Conservation (phyloP, 2,113 vertebrate genomes). For the Ceratotherium simum region DNA sequence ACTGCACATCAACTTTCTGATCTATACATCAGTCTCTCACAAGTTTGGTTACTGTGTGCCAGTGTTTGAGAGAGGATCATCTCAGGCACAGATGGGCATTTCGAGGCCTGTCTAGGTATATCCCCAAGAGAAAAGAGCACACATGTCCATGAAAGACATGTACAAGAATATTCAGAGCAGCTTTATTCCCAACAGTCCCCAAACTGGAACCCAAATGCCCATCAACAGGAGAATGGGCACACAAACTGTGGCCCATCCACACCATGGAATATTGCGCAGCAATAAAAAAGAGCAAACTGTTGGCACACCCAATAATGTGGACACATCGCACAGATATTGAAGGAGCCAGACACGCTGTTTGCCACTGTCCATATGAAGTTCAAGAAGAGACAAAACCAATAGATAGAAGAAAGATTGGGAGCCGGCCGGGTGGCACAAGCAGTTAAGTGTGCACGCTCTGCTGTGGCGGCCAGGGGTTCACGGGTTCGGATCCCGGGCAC, state of each 20-base stretch:
- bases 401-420: neutral
- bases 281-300: neutral
- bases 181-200: neutral
- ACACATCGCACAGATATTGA: accelerated
- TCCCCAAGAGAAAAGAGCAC: neutral
- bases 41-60: neutral
- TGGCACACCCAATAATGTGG: accelerated
- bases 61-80: neutral
- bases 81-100: neutral
- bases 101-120: neutral
- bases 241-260: neutral
- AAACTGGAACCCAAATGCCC: neutral
- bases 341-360: neutral
- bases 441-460: too few relatives aligned
- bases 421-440: too few relatives aligned
- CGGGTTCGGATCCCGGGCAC: too few relatives aligned
- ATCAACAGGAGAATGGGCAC: accelerated
- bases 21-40: neutral
- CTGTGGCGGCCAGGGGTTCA: too few relatives aligned
- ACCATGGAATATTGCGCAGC: neutral
- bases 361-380: neutral
- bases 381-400: neutral
- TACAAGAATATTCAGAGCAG: neutral
- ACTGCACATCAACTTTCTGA: neutral
- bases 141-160: neutral